Conservation (phyloP, 2,113 vertebrate species). For the Corydoras sp. region DNA sequence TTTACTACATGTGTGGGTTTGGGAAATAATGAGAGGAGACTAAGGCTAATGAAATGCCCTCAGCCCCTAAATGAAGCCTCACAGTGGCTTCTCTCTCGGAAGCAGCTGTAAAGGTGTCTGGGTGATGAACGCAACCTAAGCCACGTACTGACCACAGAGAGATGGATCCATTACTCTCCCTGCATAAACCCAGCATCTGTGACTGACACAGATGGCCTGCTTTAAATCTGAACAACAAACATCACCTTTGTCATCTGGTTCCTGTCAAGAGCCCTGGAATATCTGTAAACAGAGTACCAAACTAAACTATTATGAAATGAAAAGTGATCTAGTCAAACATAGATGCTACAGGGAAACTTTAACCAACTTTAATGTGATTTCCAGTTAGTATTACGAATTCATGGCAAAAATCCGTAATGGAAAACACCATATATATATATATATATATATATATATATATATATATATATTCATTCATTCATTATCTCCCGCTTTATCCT, state of each 20-base stretch:
- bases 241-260: background rate
- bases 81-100: slow-evolving; percentile 7
- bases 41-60: slow-evolving; percentile 32
- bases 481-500: no score
- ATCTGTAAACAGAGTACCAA: background rate
- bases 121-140: slow-evolving; percentile 40
- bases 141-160: slow-evolving; percentile 26
- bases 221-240: slow-evolving; percentile 32
- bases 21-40: slow-evolving; percentile 19
- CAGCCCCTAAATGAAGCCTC: slow-evolving; percentile 31
- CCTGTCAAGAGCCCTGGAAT: background rate
- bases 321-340: no score
- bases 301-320: no score
- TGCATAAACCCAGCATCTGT: slow-evolving; percentile 28
- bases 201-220: slow-evolving; percentile 23
- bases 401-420: no score
- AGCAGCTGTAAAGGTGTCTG: slow-evolving; percentile 42
- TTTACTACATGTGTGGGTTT: slow-evolving; percentile 20
- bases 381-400: no score
- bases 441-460: no score
- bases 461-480: no score
- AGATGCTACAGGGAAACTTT: no score
- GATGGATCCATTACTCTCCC: slow-evolving; percentile 38
- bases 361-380: no score
- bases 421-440: no score